Base-by-base conservation (phyloP, 2,113 vertebrate species). In the Apus apus region DNA sequence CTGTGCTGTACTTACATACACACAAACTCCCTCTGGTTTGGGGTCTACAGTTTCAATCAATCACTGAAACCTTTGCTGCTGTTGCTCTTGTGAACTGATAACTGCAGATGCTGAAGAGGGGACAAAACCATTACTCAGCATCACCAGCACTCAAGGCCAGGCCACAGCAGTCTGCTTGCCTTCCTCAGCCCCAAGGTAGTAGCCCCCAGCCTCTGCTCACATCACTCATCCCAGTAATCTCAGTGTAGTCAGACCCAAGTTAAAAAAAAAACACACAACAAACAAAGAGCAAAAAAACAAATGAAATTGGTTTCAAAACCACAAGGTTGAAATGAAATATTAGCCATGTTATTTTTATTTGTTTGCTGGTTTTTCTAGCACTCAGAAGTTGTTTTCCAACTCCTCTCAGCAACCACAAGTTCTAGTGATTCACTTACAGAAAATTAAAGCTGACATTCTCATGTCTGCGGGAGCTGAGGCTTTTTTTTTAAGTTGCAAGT, bases 311-410 rank as follows among this genome's bases (percentile, higher is more conserved):
- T 53, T 94, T 85, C 0, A 83, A 94, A 89, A 30, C 8, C 40
- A 82, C 60, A 56, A 89, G 64, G 68, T 53, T 91, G 71, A 94
- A 87, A 76, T 66, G 40, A 58, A 89, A 36, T 68, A 78, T 68
- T 68, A 79, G 8, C 36, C n/a, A 23, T 9, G 8, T 45, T 87
- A 51, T 77, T 96, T 93, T 84, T 76, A 48, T 91, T 86, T 90
- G 29, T 88, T 74, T 84, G 38, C 32, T 5, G 9, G 21, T 21
- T 5, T 20, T 84, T 84, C 90, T 53, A 77, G 32, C 30, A 26
- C 70, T 75, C 21, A 22, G 48, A 75, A 87, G 65, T 60, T 80
- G 48, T 78, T 92, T 88, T 77, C 79, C 75, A 88, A 1, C 34
- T 85, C 19, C 2, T 77, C 43, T 92, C 51, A 71, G 38, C 78